Conservation (phyloP, 2,113 vertebrate genomes). For the Ammospiza caudacuta region DNA sequence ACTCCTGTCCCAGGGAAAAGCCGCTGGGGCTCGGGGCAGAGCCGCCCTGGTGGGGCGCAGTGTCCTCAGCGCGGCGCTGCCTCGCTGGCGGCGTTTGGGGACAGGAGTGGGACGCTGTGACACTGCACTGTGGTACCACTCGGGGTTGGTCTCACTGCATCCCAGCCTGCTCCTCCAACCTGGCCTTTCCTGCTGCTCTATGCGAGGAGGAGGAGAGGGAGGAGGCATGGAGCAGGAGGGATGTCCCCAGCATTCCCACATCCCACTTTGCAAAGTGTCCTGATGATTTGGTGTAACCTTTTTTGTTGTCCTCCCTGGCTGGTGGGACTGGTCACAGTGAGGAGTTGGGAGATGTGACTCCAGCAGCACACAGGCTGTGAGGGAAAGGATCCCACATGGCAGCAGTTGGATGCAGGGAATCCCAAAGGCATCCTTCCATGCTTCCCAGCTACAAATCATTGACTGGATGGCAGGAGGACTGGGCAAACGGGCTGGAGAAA, state of each 20-base stretch:
- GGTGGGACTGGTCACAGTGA: background rate
- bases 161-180: background rate
- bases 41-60: fast-evolving
- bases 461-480: background rate
- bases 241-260: background rate
- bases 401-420: background rate
- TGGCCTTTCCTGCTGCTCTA: background rate
- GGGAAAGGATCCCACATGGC: background rate
- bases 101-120: background rate
- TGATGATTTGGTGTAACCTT: background rate
- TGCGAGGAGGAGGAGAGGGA: background rate
- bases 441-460: background rate
- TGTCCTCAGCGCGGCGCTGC: fast-evolving
- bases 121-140: background rate
- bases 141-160: background rate
- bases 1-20: background rate
- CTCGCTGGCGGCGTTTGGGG: fast-evolving
- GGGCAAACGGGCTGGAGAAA: slow-evolving; percentile 10
- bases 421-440: background rate
- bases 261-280: background rate
- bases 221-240: background rate
- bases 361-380: background rate
- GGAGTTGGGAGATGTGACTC: background rate
- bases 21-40: background rate
- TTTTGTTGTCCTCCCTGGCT: background rate